Percentiles rank a stretch among this genome's conserved stretches.
phyloP scores from a whole-genome alignment of 2,888 invertebrate genomes.

The Lydus trimaculatus region DNA sequence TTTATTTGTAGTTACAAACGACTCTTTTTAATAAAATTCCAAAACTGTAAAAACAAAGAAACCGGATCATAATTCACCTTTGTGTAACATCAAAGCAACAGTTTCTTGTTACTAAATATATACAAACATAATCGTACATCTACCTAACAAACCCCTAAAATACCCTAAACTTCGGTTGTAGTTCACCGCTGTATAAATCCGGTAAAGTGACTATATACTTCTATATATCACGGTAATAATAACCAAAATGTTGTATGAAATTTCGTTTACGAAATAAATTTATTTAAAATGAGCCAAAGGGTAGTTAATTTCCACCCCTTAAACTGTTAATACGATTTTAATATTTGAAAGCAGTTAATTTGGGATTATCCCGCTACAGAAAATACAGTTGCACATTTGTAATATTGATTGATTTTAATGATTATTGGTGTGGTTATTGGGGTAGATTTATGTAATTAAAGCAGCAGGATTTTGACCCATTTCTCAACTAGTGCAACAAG shows the following conservation, averaged over 20 bases:
- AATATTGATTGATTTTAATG: too few species aligned
- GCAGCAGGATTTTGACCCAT: slow-evolving; percentile 43
- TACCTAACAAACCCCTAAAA: too few species aligned
- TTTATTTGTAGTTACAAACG: too few species aligned
- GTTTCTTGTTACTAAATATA: background rate
- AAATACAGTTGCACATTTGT: too few species aligned
- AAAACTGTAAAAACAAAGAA: background rate
- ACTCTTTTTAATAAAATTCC: background rate
- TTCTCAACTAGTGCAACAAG: slow-evolving; percentile 37
- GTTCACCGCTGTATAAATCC: background rate
- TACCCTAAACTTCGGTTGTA: background rate
- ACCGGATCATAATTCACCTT: background rate
- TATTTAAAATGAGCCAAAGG: background rate
- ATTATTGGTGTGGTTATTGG: too few species aligned
- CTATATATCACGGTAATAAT: background rate
- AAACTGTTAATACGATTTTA: too few species aligned
- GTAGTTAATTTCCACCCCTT: background rate
- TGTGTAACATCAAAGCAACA: background rate
- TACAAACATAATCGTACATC: background rate
- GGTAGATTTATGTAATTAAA: slow-evolving; percentile 37
- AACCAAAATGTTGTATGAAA: background rate
- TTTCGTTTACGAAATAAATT: background rate
- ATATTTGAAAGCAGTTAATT: too few species aligned
- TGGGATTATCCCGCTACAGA: too few species aligned
- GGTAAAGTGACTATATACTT: background rate